Conservation (phyloP, 2,797 vertebrate species). For the Mionectes olivaceus region DNA sequence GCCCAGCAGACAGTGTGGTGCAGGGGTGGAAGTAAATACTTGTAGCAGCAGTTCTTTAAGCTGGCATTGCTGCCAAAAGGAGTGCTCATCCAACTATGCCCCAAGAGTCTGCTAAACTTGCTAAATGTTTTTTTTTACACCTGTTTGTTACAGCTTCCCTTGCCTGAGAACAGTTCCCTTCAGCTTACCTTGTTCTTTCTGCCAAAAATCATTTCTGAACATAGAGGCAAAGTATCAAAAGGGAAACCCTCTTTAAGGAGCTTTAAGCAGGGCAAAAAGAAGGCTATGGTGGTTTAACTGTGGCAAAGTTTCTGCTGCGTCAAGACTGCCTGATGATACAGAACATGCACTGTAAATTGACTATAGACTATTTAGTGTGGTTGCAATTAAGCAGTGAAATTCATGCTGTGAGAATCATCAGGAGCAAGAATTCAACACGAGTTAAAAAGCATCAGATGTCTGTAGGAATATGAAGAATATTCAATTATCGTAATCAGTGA, state of each 20-base stretch:
- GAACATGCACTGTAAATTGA: conserved; percentile 3
- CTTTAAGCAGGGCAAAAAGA: neutral
- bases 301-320: conserved; percentile 5
- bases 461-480: conserved; percentile 36
- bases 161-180: conserved; percentile 13
- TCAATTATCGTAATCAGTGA: conserved; percentile 15
- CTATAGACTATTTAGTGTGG: conserved; percentile 11
- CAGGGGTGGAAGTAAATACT: conserved; percentile 22
- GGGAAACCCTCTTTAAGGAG: neutral
- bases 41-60: neutral
- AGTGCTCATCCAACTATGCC: neutral
- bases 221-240: neutral
- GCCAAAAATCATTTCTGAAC: neutral
- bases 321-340: neutral
- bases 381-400: conserved; percentile 58
- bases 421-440: conserved; percentile 46
- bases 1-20: neutral
- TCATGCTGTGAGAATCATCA: conserved; percentile 49
- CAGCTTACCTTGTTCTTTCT: conserved; percentile 9
- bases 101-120: conserved; percentile 29
- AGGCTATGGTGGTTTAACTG: neutral
- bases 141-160: conserved; percentile 35
- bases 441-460: conserved; percentile 60
- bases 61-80: neutral
- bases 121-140: conserved; percentile 17